Conservation (phyloP, 2,797 vertebrate genomes). For the Pantherophis vulpinus region DNA sequence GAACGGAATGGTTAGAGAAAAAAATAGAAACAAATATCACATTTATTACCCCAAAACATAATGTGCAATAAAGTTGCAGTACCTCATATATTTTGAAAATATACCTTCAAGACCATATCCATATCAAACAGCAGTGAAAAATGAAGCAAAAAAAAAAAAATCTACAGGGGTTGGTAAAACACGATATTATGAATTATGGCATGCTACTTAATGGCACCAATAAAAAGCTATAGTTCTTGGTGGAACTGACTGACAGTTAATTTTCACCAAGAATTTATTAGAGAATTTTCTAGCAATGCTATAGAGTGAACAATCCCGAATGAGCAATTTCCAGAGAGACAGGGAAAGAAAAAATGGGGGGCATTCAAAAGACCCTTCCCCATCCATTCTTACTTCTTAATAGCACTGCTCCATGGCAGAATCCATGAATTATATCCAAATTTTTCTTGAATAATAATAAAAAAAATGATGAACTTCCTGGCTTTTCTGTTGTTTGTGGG, state of each 20-base stretch:
- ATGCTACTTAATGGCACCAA: slow-evolving; percentile 36
- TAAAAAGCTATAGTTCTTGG: slow-evolving; percentile 44
- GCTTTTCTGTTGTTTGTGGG: background rate
- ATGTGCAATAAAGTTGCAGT: background rate
- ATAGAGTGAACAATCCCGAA: slow-evolving; percentile 33
- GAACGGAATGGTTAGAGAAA: background rate
- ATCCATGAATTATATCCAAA: slow-evolving; percentile 10
- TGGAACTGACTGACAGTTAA: slow-evolving; percentile 49
- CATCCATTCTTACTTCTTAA: background rate
- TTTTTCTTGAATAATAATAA: slow-evolving; percentile 35
- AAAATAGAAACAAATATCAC: background rate
- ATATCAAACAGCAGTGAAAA: slow-evolving; percentile 18
- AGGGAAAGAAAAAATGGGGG: background rate
- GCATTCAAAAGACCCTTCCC: background rate
- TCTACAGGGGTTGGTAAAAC: slow-evolving; percentile 45
- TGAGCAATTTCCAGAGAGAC: slow-evolving; percentile 19
- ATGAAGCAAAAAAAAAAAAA: slow-evolving; percentile 9
- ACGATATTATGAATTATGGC: slow-evolving; percentile 48
- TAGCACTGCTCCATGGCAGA: background rate
- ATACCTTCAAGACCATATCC: background rate
- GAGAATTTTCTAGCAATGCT: slow-evolving; percentile 37
- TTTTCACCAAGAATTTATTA: slow-evolving; percentile 44
- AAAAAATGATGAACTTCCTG: slow-evolving; percentile 17
- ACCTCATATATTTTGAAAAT: slow-evolving; percentile 2
- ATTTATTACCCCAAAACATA: background rate